Conservation (phyloP, 1,140 invertebrate species). For the Trichonephila clavata region DNA sequence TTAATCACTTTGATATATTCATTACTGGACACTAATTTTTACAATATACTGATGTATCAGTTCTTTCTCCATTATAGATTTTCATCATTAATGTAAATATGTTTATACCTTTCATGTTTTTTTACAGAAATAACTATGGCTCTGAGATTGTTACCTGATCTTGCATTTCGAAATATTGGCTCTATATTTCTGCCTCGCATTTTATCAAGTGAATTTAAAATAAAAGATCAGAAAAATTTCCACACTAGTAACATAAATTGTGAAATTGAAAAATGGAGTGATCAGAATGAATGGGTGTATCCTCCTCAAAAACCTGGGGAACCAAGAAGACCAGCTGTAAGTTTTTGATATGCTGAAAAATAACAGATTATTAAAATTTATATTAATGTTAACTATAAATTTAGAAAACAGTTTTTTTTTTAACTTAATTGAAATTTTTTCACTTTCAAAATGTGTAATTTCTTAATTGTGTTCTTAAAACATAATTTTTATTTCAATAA, state of each 20-base stretch:
- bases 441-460: too few species aligned
- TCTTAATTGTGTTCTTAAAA: too few species aligned
- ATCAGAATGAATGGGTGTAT: conserved; percentile 88
- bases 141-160: conserved; percentile 17
- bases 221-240: not conserved
- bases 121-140: conserved; percentile 23
- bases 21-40: too few species aligned
- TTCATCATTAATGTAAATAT: too few species aligned
- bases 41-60: too few species aligned
- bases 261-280: conserved; percentile 78
- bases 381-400: too few species aligned
- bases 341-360: conserved; percentile 78
- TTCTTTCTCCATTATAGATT: too few species aligned
- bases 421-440: too few species aligned
- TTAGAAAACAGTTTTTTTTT: too few species aligned
- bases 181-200: not conserved
- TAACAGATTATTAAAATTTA: too few species aligned
- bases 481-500: too few species aligned
- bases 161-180: not conserved
- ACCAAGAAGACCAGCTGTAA: conserved; percentile 90
- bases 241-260: conserved; percentile 65
- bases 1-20: too few species aligned
- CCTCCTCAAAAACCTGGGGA: conserved; percentile 89
- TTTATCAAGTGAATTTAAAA: not conserved
- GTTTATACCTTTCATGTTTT: not conserved